phyloP scores from a whole-genome alignment of 1,140 invertebrate genomes.

The Oscheius sp. region DNA sequence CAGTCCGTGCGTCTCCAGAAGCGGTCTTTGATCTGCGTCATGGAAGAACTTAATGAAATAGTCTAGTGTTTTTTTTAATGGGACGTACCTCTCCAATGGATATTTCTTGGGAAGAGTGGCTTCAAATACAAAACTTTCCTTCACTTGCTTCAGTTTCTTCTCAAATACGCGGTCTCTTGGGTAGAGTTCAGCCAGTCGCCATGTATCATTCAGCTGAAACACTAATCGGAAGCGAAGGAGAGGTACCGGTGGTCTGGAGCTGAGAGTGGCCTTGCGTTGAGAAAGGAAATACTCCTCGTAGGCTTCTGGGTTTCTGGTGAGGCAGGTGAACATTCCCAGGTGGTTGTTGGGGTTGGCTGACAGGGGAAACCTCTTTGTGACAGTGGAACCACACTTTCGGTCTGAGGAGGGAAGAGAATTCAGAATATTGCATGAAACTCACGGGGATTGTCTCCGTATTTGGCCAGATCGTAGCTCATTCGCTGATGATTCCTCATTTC shows the following conservation, averaged over 20 bases:
- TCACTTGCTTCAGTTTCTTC: background rate
- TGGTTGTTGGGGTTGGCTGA: constrained; percentile 5
- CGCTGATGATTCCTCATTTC: background rate
- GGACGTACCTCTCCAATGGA: background rate
- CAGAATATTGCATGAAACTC: background rate
- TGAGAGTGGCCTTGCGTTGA: background rate
- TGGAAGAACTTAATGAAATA: background rate
- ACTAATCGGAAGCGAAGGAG: background rate
- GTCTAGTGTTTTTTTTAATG: background rate
- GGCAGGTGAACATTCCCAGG: background rate
- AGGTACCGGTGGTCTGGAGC: background rate
- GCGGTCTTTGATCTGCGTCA: background rate
- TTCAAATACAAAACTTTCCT: background rate
- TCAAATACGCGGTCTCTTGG: constrained; percentile 18
- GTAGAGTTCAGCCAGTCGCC: constrained; percentile 21
- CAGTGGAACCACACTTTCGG: constrained; percentile 1
- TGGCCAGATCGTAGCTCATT: constrained; percentile 12
- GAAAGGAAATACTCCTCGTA: constrained; percentile 2
- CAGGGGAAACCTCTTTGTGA: constrained; percentile 17
- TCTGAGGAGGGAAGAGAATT: background rate
- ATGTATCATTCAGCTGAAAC: constrained; percentile 20
- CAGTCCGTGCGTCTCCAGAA: constrained; percentile 34
- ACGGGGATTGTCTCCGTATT: constrained; percentile 27
- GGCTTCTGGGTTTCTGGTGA: background rate
- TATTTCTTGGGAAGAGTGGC: background rate